phyloP scores from a whole-genome alignment of 1,140 invertebrate species.

The Lepidostoma basale region DNA sequence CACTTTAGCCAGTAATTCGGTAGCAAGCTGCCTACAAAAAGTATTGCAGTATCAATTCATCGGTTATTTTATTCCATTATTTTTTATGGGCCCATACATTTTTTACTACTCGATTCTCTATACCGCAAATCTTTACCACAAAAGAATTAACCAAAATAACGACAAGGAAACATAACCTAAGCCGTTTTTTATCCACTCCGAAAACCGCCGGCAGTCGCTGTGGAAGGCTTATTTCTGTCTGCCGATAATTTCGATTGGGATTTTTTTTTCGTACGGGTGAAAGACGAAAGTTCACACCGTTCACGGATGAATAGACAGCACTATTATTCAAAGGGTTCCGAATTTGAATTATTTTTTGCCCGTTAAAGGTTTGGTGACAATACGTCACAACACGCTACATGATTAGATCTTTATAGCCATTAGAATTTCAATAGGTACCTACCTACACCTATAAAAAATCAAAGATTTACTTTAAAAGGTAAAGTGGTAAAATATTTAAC shows the following conservation, averaged over 20 bases:
- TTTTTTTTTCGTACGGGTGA: neutral
- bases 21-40: constrained; percentile 26
- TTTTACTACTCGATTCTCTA: constrained; percentile 14
- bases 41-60: constrained; percentile 38
- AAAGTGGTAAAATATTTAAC: too few relatives aligned
- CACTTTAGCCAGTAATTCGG: constrained; percentile 5
- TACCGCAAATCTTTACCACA: constrained; percentile 10
- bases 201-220: neutral
- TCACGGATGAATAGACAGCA: too few relatives aligned
- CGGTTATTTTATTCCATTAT: constrained; percentile 41
- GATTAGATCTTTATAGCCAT: too few relatives aligned
- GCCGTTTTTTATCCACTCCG: constrained; percentile 7
- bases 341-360: too few relatives aligned
- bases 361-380: too few relatives aligned
- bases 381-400: too few relatives aligned
- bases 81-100: constrained; percentile 30
- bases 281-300: constrained; percentile 1
- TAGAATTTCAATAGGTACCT: too few relatives aligned
- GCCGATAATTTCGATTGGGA: neutral
- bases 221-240: neutral
- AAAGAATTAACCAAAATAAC: constrained; percentile 21
- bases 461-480: too few relatives aligned
- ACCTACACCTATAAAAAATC: too few relatives aligned
- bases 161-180: constrained; percentile 16
- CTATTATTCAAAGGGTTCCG: too few relatives aligned